These are phyloP conservation scores for Paguma larvata DNA, from an alignment of 2,797 vertebrate species.

Conservation along the genomic window DNA sequence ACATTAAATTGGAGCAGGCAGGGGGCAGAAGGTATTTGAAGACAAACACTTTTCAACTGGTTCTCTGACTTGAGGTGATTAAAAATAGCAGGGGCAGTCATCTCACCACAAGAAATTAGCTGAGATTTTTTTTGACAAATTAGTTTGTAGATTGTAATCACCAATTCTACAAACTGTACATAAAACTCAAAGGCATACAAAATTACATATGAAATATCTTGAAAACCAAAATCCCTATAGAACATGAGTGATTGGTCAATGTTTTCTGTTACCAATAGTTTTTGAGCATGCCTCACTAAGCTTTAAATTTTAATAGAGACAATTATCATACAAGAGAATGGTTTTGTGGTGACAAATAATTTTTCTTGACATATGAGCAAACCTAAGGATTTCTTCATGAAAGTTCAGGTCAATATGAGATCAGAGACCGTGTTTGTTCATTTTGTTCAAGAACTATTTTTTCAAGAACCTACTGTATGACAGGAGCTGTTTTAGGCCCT, in stretches of 20 bases:
- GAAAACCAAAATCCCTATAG: not conserved
- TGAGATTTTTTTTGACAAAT: not conserved
- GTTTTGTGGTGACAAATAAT: not conserved
- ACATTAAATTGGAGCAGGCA: fast-evolving
- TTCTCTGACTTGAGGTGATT: not conserved
- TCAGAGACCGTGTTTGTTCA: not conserved
- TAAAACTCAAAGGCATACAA: not conserved
- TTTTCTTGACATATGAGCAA: not conserved
- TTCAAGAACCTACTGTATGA: not conserved
- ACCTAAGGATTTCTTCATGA: not conserved
- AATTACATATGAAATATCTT: not conserved
- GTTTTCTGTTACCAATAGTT: not conserved
- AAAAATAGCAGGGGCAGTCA: not conserved
- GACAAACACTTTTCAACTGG: not conserved
- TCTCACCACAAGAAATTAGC: not conserved
- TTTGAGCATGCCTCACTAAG: not conserved
- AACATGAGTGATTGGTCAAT: not conserved
- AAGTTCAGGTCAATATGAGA: not conserved
- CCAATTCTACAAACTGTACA: not conserved
- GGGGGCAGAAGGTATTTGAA: not conserved
- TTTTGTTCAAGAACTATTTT: not conserved
- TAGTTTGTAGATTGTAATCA: not conserved
- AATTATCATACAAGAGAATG: not conserved
- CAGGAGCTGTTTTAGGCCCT: not conserved
- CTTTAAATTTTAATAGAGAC: not conserved